Conservation (phyloP, 2,797 vertebrate genomes). For the Oceanodroma leucorhoa region DNA sequence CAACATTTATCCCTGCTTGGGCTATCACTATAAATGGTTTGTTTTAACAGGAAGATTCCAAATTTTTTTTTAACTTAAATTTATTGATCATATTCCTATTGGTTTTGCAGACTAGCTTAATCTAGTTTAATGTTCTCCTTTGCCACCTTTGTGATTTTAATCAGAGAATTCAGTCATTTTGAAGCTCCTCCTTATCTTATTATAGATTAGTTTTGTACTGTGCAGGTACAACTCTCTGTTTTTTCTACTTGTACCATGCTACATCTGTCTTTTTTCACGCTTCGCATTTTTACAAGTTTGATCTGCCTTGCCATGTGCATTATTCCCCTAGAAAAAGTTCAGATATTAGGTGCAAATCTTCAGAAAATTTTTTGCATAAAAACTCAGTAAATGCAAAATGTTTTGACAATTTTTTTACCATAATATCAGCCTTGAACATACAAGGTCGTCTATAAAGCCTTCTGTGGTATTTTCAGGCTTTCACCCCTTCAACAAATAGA, state of each 20-base stretch:
- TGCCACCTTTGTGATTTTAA: not conserved
- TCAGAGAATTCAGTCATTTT: not conserved
- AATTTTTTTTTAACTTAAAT: not conserved
- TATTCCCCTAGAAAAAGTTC: not conserved
- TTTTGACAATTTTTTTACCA: not conserved
- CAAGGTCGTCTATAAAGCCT: not conserved
- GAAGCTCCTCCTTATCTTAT: not conserved
- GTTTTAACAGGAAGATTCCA: not conserved
- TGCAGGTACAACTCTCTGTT: not conserved
- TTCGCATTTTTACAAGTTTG: not conserved
- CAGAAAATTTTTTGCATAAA: not conserved
- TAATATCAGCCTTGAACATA: not conserved
- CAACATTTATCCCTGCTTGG: not conserved
- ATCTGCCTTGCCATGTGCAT: not conserved
- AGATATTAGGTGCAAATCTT: not conserved
- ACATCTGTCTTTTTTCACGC: not conserved
- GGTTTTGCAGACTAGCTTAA: not conserved
- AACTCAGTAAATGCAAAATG: not conserved
- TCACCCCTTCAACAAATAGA: not conserved
- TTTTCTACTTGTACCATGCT: not conserved
- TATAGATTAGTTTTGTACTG: not conserved
- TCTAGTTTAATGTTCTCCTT: not conserved
- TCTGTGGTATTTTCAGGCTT: not conserved
- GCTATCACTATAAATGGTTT: not conserved
- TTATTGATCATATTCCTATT: not conserved